Evolutionary conservation across 2,113 vertebrate species (phyloP), one percentile per base, ranked within the genome.

Genomic region (Bungarus multicinctus): DNA sequence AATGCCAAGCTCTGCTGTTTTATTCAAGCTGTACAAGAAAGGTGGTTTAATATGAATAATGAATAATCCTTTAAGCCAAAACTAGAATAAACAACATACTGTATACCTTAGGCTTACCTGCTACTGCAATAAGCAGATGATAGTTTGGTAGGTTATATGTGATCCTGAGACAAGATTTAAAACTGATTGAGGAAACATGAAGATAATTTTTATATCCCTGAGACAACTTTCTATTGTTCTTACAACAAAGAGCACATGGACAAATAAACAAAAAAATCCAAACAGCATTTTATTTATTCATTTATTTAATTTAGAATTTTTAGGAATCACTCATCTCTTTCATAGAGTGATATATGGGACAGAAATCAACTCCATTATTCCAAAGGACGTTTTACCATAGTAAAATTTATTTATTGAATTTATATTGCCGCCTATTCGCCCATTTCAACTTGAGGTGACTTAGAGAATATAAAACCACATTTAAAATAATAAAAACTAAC

Each of bases 31-130:
- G 27, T 89, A 86, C 91, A 93, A 94, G 90, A 5, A 4, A 87
- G 89, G 54, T 95, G 85, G 91, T 96, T 95, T 95, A 95, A 94
- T 69, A 94, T 89, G 93, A 94, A 86, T 93, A 94, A 92, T 90
- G 93, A n/a, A n/a, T 93, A 94, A 93, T 90, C 88, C 47, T 88
- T 91, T 94, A 94, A 90, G 93, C 91, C 64, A 92, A 92, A 93
- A 81, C 52, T 94, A 87, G 95, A 94, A 90, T 94, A 95, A 96
- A 90, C 90, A 91, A 47, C n/a, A 58, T 81, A 88, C 69, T 91
- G 86, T 90, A 94, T 93, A 92, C 85, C 89, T 47, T 55, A 89
- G 27, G 57, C 45, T 93, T 50, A 85, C 64, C 58, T 86, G 18
- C 34, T 18, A 3, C 58, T 89, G 91, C 91, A 92, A 57, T 90